Evolutionary conservation across 2,113 vertebrate genomes (phyloP).

Genomic region (human): DNA sequence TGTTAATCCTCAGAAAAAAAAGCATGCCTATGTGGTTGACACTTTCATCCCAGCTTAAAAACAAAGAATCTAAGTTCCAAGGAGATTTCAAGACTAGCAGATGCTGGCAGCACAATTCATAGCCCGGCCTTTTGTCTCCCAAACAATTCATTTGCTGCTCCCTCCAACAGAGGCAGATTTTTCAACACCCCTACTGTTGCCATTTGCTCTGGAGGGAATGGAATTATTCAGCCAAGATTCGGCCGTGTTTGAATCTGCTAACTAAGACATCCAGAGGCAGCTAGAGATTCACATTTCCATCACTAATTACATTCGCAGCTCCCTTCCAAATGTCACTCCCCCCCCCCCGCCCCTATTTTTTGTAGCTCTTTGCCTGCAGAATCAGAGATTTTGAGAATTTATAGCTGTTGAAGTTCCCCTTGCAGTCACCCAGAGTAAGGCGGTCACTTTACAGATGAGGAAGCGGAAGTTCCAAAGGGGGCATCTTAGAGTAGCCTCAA

Average conservation of each 20-base stretch:
- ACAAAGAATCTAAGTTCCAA: not conserved
- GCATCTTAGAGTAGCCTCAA: not conserved
- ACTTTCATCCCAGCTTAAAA: not conserved
- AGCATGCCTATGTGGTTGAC: not conserved
- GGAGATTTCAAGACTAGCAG: not conserved
- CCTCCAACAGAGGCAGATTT: not conserved
- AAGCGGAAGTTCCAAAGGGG: not conserved
- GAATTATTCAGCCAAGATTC: slow-evolving; percentile 33
- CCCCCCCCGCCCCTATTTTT: not conserved
- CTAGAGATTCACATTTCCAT: slow-evolving; percentile 40
- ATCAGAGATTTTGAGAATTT: not conserved
- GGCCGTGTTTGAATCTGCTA: slow-evolving; percentile 30
- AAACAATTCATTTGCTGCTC: not conserved
- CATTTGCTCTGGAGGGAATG: not conserved
- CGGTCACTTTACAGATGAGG: not conserved
- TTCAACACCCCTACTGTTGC: not conserved
- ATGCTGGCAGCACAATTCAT: not conserved
- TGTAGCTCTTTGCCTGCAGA: not conserved
- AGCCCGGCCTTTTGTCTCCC: not conserved
- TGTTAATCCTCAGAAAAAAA: not conserved
- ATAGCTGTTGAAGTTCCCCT: not conserved
- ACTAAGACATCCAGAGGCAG: slow-evolving; percentile 37
- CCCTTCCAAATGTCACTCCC: not conserved
- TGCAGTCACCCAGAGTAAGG: not conserved
- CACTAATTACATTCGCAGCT: slow-evolving; percentile 28